Percentiles rank a stretch among this genome's conserved stretches.
Evolutionary conservation across 2,797 vertebrate species (phyloP).

Genomic region (Luscinia megarhynchos): DNA sequence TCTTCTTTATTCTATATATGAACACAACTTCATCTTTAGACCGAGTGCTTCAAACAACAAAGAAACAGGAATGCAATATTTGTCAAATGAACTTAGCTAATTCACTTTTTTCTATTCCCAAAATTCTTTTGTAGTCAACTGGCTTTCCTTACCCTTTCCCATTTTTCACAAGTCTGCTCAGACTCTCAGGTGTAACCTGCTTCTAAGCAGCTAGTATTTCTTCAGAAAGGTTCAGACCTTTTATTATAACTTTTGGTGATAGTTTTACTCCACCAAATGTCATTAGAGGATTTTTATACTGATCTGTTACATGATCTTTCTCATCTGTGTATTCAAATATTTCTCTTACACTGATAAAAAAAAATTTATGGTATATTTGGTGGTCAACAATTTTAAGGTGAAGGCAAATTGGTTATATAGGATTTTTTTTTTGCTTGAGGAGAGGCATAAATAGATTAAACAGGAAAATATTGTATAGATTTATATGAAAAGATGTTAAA

Average conservation of each 20-base stretch:
- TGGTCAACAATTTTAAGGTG: background rate
- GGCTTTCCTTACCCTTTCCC: background rate
- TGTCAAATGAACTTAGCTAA: background rate
- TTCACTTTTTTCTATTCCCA: background rate
- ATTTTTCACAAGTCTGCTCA: background rate
- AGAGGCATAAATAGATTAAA: background rate
- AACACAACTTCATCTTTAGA: background rate
- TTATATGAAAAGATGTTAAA: background rate
- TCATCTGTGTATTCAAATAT: background rate
- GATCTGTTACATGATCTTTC: background rate
- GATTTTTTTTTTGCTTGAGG: background rate
- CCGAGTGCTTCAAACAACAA: background rate
- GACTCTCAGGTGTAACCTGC: background rate
- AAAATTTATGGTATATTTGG: background rate
- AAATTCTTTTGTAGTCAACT: background rate
- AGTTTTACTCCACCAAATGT: background rate
- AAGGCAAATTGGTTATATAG: background rate
- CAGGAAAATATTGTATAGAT: background rate
- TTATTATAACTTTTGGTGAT: background rate
- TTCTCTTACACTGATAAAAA: background rate
- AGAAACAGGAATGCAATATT: background rate
- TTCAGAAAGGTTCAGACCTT: background rate
- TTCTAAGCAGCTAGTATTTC: background rate
- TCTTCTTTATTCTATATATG: background rate
- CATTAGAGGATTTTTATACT: background rate